Evolutionary conservation across 2,888 invertebrate genomes (phyloP), one percentile per base, ranked within the genome.

Genomic region (Zele albiditarsus): DNA sequence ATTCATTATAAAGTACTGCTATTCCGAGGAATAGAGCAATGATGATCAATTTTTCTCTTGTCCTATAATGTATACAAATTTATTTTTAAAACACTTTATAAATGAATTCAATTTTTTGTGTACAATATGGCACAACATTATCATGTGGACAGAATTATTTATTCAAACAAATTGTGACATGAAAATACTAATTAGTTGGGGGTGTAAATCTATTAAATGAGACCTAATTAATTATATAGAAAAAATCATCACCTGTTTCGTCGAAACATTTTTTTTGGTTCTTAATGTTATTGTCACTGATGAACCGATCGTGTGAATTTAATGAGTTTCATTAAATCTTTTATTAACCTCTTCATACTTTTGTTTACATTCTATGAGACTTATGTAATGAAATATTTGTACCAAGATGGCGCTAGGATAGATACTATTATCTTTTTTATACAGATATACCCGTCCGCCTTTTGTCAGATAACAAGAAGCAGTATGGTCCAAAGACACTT

Each of bases 1-100:
- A 92, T 89, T 93, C 93, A 86, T 91, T 91, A 84, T 91, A 92
- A 60, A 92, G 79, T 68, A 89, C 76, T 3, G 81, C 77, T 5
- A 82, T 67, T 42, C 82, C 84, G 25, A 85, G 31, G 31, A 84
- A 74, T 5, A 85, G 31, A 20, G 76, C 77, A 74, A 84, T 72
- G 14, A 84, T 79, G 31, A 81, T 79, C 2, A 82, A 42, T 76
- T 85, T 86, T 73, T 84, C 80, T 75, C 80, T 84, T 31, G 78
- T 80, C 80, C 86, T 86, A 71, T n/a, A 82, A 82, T 31, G 38
- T 38, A 63, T 49, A 25, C 25, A 27, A 73, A 31, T 8, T 46
- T 14, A 38, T 38, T 28, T 23, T 25, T 66, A 25, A 60, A 5
- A 38, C 3, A 12, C 12, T 2, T 38, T 1, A 4, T 38, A 38